Base-by-base conservation (phyloP, 2,888 invertebrate species). In the Limnephilus rhombicus region DNA sequence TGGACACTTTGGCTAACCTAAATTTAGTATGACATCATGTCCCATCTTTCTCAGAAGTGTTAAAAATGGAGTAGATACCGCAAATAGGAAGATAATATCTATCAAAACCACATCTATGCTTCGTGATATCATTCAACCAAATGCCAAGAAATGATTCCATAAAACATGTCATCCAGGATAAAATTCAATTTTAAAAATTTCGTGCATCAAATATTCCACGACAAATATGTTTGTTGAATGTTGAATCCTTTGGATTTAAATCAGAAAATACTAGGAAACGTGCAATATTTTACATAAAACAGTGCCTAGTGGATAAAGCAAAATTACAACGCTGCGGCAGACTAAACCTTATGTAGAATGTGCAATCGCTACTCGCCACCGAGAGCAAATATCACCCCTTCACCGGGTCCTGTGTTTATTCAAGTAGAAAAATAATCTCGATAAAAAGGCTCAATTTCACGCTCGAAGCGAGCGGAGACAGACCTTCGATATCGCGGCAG, bases 381-480 rank as follows among this genome's bases (percentile, higher is more conserved):
- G 41, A 45, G 45, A n/a, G 86, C n/a, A 86, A 86, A 86, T 18
- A 41, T 24, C n/a, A 68, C 9, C 24, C 68, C 68, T 68, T 68
- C n/a, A 68, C 53, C 49, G 68, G n/a, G 24, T 88, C 68, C 88
- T 88, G 37, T 91, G 91, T 87, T 90, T 90, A 91, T 87, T 91
- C 87, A 80, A 91, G 87, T 81, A 87, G 91, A 91, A 91, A 86
- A 91, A 91, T 91, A 80, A 37, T 87, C 49, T 53, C 89, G 37
- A 89, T 41, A 91, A 91, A 91, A 87, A 87, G 31, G 45, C 9
- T 87, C 91, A 87, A 91, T 91, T 91, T 91, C 91, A 91, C 91
- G 91, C 91, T 87, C 81, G 80, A 91, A 37, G 41, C 49, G 80
- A 37, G 81, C 45, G 87, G 80, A 85, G 88, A 53, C 88, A 34